phyloP scores from a whole-genome alignment of 2,797 vertebrate genomes.

The Myotis vivesi region DNA sequence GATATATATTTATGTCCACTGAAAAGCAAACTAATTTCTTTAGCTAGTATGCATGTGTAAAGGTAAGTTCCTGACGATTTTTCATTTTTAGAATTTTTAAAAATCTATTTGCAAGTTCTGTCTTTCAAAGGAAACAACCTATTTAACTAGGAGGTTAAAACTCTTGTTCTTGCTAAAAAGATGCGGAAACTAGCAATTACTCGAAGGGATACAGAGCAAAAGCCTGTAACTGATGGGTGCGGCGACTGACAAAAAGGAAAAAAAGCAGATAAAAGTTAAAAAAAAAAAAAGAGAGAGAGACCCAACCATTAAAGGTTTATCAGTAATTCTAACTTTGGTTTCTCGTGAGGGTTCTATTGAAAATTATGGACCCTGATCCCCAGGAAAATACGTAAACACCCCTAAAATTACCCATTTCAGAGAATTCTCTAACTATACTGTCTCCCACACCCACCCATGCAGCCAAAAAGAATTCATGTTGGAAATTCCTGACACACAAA shows the following conservation, averaged over 20 bases:
- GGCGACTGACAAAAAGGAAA: background rate
- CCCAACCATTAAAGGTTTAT: background rate
- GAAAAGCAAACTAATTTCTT: background rate
- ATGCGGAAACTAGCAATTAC: conserved; percentile 5
- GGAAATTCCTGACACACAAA: background rate
- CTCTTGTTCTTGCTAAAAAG: background rate
- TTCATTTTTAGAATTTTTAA: background rate
- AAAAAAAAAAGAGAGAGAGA: background rate
- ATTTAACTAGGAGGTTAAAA: background rate
- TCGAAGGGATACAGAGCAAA: background rate
- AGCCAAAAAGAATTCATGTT: background rate
- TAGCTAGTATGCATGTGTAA: background rate
- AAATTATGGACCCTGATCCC: background rate
- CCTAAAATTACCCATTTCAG: background rate
- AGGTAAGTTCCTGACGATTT: background rate
- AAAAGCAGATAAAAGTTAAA: background rate
- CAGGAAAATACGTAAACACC: background rate
- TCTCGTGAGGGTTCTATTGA: background rate
- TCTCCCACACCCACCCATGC: background rate
- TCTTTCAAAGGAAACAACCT: background rate
- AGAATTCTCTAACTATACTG: background rate
- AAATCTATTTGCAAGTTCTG: background rate
- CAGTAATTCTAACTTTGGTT: background rate
- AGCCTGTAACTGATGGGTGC: background rate
- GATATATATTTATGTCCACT: background rate